phyloP scores from a whole-genome alignment of 2,888 invertebrate species.

The Coleophora deauratella region DNA sequence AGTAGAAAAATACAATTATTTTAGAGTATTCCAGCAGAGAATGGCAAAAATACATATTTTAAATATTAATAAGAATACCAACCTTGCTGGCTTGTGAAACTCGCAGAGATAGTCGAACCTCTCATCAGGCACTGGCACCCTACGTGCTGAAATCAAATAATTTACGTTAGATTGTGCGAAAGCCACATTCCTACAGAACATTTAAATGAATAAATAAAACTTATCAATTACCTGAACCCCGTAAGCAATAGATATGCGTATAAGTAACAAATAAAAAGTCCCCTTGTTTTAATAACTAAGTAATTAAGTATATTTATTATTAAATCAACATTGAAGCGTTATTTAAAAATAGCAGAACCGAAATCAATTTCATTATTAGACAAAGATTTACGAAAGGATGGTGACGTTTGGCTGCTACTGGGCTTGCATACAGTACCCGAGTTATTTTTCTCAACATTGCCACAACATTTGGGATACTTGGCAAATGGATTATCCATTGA shows the following conservation, averaged over 20 bases:
- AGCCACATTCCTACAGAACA: no score
- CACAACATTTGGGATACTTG: constrained; percentile 50
- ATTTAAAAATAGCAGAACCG: no score
- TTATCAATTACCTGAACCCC: background rate
- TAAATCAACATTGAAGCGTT: background rate
- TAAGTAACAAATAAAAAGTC: background rate
- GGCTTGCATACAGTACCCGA: constrained; percentile 24
- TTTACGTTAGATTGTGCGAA: constrained; percentile 20
- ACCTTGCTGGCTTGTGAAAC: constrained; percentile 96
- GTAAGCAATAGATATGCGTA: background rate
- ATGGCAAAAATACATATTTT: no score
- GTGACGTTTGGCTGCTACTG: constrained; percentile 11
- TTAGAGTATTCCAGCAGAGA: no score
- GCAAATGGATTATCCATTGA: constrained; percentile 72
- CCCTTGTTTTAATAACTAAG: no score
- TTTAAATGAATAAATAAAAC: background rate
- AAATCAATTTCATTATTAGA: background rate
- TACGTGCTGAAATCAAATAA: constrained; percentile 77
- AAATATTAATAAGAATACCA: constrained; percentile 26
- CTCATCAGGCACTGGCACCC: constrained; percentile 97
- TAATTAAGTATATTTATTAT: background rate
- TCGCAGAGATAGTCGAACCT: constrained; percentile 95
- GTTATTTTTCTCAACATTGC: constrained; percentile 11
- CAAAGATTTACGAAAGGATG: background rate
- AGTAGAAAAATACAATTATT: no score